A percentile compares a stretch with the other conserved stretches of the same genome.
Conservation (phyloP, 2,113 vertebrate genomes). For the Glareola pratincola region DNA sequence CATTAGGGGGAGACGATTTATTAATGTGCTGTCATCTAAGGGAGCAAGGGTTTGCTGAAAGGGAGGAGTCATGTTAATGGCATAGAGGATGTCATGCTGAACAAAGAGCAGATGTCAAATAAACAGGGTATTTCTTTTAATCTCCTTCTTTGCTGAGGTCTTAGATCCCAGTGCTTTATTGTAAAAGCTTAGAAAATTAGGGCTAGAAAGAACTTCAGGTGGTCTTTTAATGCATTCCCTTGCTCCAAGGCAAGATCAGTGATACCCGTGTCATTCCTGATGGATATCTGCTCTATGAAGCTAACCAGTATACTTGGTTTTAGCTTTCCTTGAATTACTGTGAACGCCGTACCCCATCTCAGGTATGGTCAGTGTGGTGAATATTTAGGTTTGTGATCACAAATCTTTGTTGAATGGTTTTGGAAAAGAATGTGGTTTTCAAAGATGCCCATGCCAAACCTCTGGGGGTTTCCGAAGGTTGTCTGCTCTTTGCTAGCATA, state of each 20-base stretch:
- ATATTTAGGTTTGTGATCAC: background rate
- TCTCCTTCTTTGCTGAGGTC: slow-evolving; percentile 12
- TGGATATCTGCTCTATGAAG: background rate
- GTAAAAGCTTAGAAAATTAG: background rate
- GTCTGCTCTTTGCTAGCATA: background rate
- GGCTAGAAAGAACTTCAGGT: background rate
- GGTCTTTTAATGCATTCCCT: background rate
- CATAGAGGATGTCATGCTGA: background rate
- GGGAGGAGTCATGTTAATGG: slow-evolving; percentile 29
- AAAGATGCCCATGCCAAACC: background rate
- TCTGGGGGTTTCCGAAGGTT: background rate
- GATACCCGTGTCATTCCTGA: background rate
- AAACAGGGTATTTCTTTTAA: background rate
- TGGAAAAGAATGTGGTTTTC: background rate
- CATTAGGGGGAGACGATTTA: background rate
- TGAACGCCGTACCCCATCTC: background rate
- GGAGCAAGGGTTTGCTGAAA: slow-evolving; percentile 19
- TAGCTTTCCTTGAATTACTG: background rate
- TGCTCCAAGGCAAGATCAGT: background rate
- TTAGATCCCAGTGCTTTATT: background rate
- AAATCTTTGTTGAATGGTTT: background rate
- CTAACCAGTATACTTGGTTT: background rate
- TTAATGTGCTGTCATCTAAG: slow-evolving; percentile 12
- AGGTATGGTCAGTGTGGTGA: background rate
- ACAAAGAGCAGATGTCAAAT: slow-evolving; percentile 48